Evolutionary conservation across 2,797 vertebrate genomes (phyloP), one percentile per base, ranked within the genome.

Genomic region (Syngnathus acus): DNA sequence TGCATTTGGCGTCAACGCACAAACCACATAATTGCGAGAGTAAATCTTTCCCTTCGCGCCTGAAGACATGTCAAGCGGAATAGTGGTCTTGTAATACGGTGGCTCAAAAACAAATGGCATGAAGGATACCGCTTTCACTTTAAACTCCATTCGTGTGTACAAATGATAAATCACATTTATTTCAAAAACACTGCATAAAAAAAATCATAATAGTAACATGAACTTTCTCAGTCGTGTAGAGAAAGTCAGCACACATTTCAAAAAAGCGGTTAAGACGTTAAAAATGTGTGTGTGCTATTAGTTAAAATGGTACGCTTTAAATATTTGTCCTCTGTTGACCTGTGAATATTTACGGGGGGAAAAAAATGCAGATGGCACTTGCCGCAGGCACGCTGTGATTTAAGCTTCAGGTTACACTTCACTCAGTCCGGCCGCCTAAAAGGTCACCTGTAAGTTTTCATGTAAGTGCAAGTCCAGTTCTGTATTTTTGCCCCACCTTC

Each of bases 1-100:
- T 57, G 37, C 62, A 65, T 60, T 59, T 59, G 51, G 68, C 51
- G 8, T 61, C 62, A 66, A 39, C 47, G 2, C 16, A 19, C 7
- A 21, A 39, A 26, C 38, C 62, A 43, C 11, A 59, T 7, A 19
- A 59, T 17, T 39, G 32, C 57, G 1, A n/a, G 57, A 39, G 16
- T 54, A 23, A 54, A 26, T 54, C 21, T 3, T 21, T 26, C n/a
- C 10, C 21, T 26, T 54, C 13, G 9, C 54, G 54, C 54, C 54
- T 16, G 53, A 55, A 55, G 26, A 55, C 50, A 51, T 17, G 50
- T 51, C 50, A n/a, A 21, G 47, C 17, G 47, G 6, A 9, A 51
- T 9, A 21, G 17, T 21, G 48, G 19, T 51, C 48, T 8, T n/a
- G 48, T 21, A 21, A 9, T 9, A n/a, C 7, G n/a, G 8, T 21